Evolutionary conservation across 2,113 vertebrate genomes (phyloP).

Genomic region (Apus apus): DNA sequence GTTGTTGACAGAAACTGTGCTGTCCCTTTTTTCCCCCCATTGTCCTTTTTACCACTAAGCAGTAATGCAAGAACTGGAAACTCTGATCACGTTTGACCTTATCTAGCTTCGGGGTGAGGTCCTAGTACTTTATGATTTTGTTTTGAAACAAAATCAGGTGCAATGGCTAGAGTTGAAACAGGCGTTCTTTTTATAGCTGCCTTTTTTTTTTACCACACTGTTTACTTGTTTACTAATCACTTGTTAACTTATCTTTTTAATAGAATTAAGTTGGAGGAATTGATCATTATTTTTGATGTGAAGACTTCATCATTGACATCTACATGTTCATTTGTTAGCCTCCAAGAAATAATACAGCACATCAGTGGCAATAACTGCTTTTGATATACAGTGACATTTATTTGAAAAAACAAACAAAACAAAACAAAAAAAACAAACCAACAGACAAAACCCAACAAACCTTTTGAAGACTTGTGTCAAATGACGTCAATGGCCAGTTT

Average conservation of each 20-base stretch:
- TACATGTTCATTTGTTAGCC: background rate
- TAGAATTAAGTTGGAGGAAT: constrained; percentile 4
- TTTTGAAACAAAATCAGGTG: background rate
- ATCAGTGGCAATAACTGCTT: constrained; percentile 17
- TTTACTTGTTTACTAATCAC: background rate
- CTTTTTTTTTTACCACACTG: background rate
- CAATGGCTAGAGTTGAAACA: background rate
- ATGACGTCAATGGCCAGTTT: constrained; percentile 97
- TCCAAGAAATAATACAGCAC: constrained; percentile 15
- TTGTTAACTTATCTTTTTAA: constrained; percentile 1
- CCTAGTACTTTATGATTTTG: background rate
- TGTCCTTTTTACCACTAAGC: background rate
- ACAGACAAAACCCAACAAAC: background rate
- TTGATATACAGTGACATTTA: constrained; percentile 18
- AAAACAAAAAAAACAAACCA: background rate
- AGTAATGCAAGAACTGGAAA: background rate
- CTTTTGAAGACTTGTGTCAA: constrained; percentile 78
- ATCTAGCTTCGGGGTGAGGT: background rate
- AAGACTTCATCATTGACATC: constrained; percentile 3
- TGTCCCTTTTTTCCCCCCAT: background rate
- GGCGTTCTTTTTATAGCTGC: background rate
- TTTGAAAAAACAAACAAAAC: constrained; percentile 5
- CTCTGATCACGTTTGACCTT: background rate
- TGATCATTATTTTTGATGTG: background rate
- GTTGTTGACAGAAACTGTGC: background rate